Conservation (phyloP, 2,797 vertebrate species). For the Neostethus bicornis region DNA sequence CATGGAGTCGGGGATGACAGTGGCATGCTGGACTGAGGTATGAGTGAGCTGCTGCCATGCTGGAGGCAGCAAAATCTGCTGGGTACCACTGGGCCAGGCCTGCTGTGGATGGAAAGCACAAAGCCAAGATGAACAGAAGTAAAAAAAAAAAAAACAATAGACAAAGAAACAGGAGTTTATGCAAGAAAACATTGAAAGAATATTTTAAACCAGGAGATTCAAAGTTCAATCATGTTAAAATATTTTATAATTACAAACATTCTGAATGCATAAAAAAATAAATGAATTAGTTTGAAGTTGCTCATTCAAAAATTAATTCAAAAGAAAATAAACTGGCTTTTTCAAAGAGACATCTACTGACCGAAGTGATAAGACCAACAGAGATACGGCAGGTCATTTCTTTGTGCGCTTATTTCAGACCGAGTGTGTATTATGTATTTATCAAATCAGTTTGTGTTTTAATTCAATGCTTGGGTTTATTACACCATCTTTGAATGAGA, state of each 20-base stretch:
- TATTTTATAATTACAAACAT: neutral
- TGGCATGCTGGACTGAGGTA: constrained; percentile 94
- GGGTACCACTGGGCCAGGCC: constrained; percentile 96
- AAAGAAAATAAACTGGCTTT: constrained; percentile 23
- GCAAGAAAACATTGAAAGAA: neutral
- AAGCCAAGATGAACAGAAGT: constrained; percentile 14
- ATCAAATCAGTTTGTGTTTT: constrained; percentile 72
- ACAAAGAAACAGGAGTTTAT: constrained; percentile 6
- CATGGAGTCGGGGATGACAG: constrained; percentile 96
- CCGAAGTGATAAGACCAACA: constrained; percentile 67
- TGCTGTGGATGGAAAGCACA: constrained; percentile 79
- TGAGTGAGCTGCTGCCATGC: constrained; percentile 99
- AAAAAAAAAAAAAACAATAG: constrained; percentile 16
- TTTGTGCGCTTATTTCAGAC: constrained; percentile 25
- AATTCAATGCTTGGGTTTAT: constrained; percentile 74
- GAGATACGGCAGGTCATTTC: constrained; percentile 62
- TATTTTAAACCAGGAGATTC: constrained; percentile 2
- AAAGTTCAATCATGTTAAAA: constrained; percentile 4
- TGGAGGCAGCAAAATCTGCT: constrained; percentile 96
- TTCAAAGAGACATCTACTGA: constrained; percentile 47
- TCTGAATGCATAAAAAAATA: constrained; percentile 13
- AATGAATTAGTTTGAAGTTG: constrained; percentile 27
- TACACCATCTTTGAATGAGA: constrained; percentile 63
- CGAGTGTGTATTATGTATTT: constrained; percentile 53
- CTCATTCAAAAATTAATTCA: constrained; percentile 44